Conservation (phyloP, 2,888 invertebrate genomes). For the Drosophila subquinaria region DNA sequence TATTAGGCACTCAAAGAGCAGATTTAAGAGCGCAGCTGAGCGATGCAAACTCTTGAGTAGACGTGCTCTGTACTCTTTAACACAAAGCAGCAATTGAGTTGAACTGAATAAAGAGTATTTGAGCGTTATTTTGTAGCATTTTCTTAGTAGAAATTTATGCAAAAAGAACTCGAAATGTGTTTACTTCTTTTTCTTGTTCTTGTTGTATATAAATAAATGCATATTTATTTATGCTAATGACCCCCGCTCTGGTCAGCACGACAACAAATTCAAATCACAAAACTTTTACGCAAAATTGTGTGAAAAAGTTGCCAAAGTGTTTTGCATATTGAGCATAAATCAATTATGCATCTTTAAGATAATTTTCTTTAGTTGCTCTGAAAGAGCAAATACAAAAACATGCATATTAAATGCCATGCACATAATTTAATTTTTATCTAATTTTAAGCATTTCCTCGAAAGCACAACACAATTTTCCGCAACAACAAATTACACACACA, state of each 20-base stretch:
- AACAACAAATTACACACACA: slow-evolving; percentile 23
- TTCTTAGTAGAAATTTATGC: slow-evolving; percentile 4
- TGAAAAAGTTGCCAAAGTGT: slow-evolving; percentile 51
- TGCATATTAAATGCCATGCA: slow-evolving; percentile 19
- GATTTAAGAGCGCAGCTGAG: slow-evolving; percentile 10
- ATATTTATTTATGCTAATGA: slow-evolving; percentile 60
- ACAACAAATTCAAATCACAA: slow-evolving; percentile 46
- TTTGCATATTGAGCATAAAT: slow-evolving; percentile 67
- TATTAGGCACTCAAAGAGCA: slow-evolving; percentile 12
- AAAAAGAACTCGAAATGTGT: slow-evolving; percentile 22
- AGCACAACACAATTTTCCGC: slow-evolving; percentile 26
- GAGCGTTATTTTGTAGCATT: too few species aligned
- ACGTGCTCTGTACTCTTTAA: not conserved
- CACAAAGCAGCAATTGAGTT: slow-evolving; percentile 5
- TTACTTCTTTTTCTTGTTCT: slow-evolving; percentile 4
- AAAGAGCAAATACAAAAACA: not conserved
- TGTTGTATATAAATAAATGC: slow-evolving; percentile 37
- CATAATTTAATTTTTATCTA: slow-evolving; percentile 42
- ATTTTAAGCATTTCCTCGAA: slow-evolving; percentile 44
- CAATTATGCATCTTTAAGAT: slow-evolving; percentile 70
- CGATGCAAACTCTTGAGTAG: slow-evolving; percentile 11
- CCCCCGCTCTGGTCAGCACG: slow-evolving; percentile 34
- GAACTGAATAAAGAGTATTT: not conserved
- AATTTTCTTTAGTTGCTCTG: slow-evolving; percentile 39
- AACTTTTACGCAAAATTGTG: slow-evolving; percentile 55